These are phyloP conservation scores for Torymus tubicola DNA, from an alignment of 2,888 invertebrate genomes.

Conservation along the genomic window DNA sequence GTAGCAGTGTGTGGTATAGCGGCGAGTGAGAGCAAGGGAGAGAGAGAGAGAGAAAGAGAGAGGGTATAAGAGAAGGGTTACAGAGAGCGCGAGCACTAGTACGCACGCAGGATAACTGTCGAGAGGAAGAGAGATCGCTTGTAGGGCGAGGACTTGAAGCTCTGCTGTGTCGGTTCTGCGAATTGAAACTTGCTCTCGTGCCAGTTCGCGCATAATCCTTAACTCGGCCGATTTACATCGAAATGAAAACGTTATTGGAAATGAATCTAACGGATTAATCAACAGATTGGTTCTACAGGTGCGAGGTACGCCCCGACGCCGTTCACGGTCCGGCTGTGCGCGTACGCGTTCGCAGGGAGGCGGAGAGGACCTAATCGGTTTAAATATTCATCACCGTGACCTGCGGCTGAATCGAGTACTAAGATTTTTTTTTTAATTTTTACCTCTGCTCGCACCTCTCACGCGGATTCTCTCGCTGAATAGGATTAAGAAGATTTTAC, in stretches of 20 bases:
- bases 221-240: constrained; percentile 49
- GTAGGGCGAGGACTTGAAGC: constrained; percentile 1
- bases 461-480: too few species aligned
- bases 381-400: background rate
- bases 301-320: background rate
- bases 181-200: constrained; percentile 18
- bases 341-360: too few species aligned
- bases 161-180: background rate
- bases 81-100: background rate
- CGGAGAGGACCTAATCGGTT: background rate
- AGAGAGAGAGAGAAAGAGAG: too few species aligned
- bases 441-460: too few species aligned
- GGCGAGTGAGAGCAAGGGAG: too few species aligned
- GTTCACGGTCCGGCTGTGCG: too few species aligned
- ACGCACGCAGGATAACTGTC: background rate
- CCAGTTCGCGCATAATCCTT: constrained; percentile 20
- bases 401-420: background rate
- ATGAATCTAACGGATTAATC: constrained; percentile 43
- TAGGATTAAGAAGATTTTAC: too few species aligned
- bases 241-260: constrained; percentile 48
- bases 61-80: background rate
- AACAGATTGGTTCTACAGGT: constrained; percentile 31
- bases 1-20: background rate
- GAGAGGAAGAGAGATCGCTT: background rate
- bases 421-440: too few species aligned